A percentile compares a stretch with the other conserved stretches of the same genome.
Evolutionary conservation across 2,888 invertebrate genomes (phyloP).

Genomic region (Epinotia nisella): DNA sequence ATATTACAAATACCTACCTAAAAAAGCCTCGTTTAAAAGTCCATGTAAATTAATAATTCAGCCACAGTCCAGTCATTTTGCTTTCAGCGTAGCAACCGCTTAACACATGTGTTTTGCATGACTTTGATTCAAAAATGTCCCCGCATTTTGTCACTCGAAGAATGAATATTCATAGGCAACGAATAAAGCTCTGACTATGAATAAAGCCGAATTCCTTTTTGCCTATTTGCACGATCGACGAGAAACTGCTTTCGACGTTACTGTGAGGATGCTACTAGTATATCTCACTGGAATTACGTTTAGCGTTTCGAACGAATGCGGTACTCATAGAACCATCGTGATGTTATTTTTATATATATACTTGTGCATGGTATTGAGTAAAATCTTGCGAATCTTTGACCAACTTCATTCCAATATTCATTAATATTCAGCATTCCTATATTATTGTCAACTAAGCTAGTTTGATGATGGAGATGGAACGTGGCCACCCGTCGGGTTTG

Average conservation of each 20-base stretch:
- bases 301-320: constrained; percentile 11
- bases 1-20: not conserved
- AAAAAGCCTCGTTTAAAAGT: not conserved
- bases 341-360: too few species aligned
- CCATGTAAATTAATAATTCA: constrained; percentile 16
- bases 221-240: constrained; percentile 61
- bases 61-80: constrained; percentile 9
- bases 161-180: constrained; percentile 41
- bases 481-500: too few species aligned
- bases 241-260: constrained; percentile 61
- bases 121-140: constrained; percentile 33
- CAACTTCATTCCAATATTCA: too few species aligned
- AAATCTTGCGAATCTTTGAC: too few species aligned
- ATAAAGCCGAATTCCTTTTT: constrained; percentile 36
- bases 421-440: too few species aligned
- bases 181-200: constrained; percentile 40
- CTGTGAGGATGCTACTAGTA: constrained; percentile 45
- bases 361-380: too few species aligned
- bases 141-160: constrained; percentile 29
- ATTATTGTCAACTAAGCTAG: too few species aligned
- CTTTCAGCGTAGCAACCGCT: constrained; percentile 15
- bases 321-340: not conserved
- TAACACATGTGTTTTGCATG: constrained; percentile 35
- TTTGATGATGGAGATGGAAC: too few species aligned
- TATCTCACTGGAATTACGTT: constrained; percentile 40